A percentile compares a stretch with the other conserved stretches of the same genome.
Conservation (phyloP, 2,113 vertebrate genomes). For the Myiozetetes cayanensis region DNA sequence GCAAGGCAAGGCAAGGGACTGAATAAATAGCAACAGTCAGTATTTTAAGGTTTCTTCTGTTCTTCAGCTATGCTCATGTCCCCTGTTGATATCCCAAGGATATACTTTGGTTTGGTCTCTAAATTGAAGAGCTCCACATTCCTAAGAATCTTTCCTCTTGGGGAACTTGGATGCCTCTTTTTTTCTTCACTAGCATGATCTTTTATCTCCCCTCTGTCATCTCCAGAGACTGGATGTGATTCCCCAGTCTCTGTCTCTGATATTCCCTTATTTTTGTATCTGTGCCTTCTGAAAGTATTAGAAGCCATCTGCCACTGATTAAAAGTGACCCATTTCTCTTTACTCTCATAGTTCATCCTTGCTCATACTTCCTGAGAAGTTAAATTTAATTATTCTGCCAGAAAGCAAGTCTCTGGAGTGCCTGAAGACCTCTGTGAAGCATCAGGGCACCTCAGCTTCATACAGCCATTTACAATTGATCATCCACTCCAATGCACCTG, state of each 20-base stretch:
- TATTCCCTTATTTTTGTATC: background rate
- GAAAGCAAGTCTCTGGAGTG: background rate
- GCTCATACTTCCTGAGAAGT: background rate
- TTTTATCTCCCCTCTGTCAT: background rate
- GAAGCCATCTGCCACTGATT: background rate
- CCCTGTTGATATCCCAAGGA: background rate
- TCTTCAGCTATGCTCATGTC: background rate
- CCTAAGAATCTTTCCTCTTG: background rate
- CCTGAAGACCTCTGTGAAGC: background rate
- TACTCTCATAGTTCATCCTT: background rate
- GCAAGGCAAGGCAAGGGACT: background rate
- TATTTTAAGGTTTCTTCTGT: background rate
- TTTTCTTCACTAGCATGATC: background rate
- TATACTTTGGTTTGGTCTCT: background rate
- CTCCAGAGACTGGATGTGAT: background rate
- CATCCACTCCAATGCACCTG: background rate
- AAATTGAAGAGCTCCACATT: background rate
- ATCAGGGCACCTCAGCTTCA: background rate
- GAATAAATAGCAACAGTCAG: background rate
- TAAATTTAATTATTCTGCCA: background rate
- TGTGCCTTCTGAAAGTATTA: background rate
- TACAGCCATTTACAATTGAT: background rate
- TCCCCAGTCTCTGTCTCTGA: background rate
- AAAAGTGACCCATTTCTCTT: background rate
- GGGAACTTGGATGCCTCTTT: background rate